Evolutionary conservation across 2,113 vertebrate genomes (phyloP).

Genomic region (Oxyruncus cristatus): DNA sequence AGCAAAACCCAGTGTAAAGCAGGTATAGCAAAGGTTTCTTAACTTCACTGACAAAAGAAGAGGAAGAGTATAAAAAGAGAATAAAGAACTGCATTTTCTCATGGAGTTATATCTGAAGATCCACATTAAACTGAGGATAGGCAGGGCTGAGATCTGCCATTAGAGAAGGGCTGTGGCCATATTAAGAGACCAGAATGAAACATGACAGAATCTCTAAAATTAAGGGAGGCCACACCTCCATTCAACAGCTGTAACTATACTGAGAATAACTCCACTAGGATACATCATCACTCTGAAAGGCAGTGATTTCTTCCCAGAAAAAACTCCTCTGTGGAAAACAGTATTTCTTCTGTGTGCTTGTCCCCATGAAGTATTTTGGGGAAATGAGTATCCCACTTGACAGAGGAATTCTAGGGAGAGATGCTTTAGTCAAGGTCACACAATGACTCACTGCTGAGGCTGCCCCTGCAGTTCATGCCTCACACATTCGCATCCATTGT

Average conservation of each 20-base stretch:
- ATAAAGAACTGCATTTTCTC: not conserved
- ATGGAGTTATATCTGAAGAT: not conserved
- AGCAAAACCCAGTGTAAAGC: not conserved
- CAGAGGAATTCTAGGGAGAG: not conserved
- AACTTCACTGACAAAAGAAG: not conserved
- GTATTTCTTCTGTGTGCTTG: not conserved
- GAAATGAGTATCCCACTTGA: not conserved
- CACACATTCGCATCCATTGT: not conserved
- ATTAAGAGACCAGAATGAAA: conserved; percentile 15
- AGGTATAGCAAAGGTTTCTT: not conserved
- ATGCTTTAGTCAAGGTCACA: conserved; percentile 26
- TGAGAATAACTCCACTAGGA: conserved; percentile 28
- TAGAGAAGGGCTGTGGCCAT: not conserved
- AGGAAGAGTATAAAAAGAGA: not conserved
- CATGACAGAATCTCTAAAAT: conserved; percentile 48
- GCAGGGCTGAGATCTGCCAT: not conserved
- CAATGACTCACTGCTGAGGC: conserved; percentile 21
- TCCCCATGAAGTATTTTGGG: not conserved
- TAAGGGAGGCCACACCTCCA: conserved; percentile 22
- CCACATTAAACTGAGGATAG: not conserved
- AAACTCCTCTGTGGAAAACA: not conserved
- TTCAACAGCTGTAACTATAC: conserved; percentile 20
- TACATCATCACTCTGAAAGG: not conserved
- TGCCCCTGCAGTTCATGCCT: not conserved
- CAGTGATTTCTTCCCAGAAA: not conserved